A percentile compares a stretch with the other conserved stretches of the same genome.
phyloP scores from a whole-genome alignment of 2,113 vertebrate species.

The Lepisosteus osseus region DNA sequence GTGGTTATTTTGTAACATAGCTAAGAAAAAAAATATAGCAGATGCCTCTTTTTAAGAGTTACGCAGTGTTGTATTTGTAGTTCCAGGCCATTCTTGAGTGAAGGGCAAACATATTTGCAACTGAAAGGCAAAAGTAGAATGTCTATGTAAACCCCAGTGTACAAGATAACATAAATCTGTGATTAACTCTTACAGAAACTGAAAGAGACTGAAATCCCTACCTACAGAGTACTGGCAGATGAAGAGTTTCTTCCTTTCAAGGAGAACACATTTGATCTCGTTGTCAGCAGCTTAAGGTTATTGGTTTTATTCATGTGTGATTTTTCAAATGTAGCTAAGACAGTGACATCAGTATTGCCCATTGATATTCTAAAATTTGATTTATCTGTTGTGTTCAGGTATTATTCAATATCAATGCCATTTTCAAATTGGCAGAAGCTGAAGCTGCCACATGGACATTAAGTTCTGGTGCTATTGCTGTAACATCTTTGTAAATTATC shows the following conservation, averaged over 20 bases:
- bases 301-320: neutral
- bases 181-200: conserved; percentile 62
- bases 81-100: neutral
- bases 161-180: neutral
- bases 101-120: neutral
- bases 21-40: too few species aligned
- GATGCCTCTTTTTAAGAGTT: too few species aligned
- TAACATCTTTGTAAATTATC: neutral
- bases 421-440: too few species aligned
- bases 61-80: neutral
- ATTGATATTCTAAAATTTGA: too few species aligned
- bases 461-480: neutral
- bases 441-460: too few species aligned
- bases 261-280: conserved; percentile 88
- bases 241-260: conserved; percentile 93
- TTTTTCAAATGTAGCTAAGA: too few species aligned
- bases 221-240: conserved; percentile 73
- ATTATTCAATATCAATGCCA: too few species aligned
- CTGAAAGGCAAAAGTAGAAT: neutral
- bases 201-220: conserved; percentile 69
- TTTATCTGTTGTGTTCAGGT: too few species aligned
- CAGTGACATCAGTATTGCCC: too few species aligned
- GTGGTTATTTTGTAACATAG: too few species aligned
- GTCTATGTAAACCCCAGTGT: neutral
- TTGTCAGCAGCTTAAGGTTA: conserved; percentile 90